Evolutionary conservation across 2,888 invertebrate species (phyloP), one percentile per base, ranked within the genome.

Genomic region (Agonopterix subpropinquella): DNA sequence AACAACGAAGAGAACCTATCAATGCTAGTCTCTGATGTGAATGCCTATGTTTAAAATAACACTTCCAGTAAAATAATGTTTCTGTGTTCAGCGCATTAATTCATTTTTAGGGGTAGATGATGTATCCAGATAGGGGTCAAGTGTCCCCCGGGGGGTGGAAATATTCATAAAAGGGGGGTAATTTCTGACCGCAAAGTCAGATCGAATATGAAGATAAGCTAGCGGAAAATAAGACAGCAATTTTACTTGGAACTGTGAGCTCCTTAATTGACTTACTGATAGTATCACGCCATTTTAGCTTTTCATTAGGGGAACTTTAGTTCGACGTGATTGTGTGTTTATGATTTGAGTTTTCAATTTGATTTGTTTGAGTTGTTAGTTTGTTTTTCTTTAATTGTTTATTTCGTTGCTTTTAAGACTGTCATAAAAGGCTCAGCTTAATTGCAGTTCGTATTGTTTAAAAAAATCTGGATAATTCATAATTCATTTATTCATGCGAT

Each of bases 71-170:
- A 49, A 8, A 44, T 44, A 58, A 50, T 71, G 68, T 57, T 54
- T 62, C 61, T 49, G 50, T 68, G 77, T 72, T 73, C 67, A 65
- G 65, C 65, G 77, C 86, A 86, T 87, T 86, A 85, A 81, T 75
- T 76, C 73, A 75, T 72, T 81, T 28, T 77, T 75, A 78, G 81
- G 86, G 86, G 87, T 84, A 81, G 85, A 87, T 87, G 87, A 86
- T 86, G 86, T 83, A 68, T 84, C 77, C 74, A 85, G 85, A 86
- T 85, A 80, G 70, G 67, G 85, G 86, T 88, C 86, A 86, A 87
- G 85, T 86, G 85, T 86, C 83, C 83, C 84, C 84, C 83, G 68
- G 58, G 80, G 81, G 85, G 86, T 85, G 69, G 73, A 76, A 85
- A 85, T 84, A 81, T 84, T 77, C 85, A 86, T 86, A 86, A 86